These are phyloP conservation scores for Hippotragus niger DNA, from an alignment of 2,113 vertebrate genomes.

Conservation along the genomic window DNA sequence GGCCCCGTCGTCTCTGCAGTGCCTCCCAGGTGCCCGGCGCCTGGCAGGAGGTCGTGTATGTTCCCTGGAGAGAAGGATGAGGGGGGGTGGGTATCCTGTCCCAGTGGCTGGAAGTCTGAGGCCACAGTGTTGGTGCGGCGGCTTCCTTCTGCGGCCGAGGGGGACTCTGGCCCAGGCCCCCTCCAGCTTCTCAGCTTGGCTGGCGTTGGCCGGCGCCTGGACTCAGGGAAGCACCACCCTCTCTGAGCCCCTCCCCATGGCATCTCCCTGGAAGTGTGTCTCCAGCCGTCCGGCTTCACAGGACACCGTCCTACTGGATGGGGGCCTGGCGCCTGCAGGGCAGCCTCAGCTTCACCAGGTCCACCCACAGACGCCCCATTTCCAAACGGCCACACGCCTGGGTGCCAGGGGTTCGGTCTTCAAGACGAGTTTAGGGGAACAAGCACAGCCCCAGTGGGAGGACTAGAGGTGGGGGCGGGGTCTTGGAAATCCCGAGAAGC, in stretches of 20 bases:
- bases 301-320: background rate
- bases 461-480: background rate
- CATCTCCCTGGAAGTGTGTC: background rate
- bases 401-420: background rate
- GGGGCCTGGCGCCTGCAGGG: background rate
- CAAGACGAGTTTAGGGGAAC: background rate
- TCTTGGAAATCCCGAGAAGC: background rate
- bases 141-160: too few relatives aligned
- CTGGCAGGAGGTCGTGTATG: background rate
- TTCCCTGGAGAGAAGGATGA: background rate
- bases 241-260: background rate
- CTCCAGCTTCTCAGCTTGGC: background rate
- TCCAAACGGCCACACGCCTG: background rate
- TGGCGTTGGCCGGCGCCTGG: fast-evolving
- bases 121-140: fast-evolving
- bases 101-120: background rate
- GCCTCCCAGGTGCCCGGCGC: background rate
- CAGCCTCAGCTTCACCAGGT: background rate
- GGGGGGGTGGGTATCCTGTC: fast-evolving
- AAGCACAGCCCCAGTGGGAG: background rate
- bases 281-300: background rate
- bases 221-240: background rate
- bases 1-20: background rate
- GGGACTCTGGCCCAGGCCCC: background rate
- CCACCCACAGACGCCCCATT: background rate